Conservation (phyloP, 2,113 vertebrate genomes). For the Dolichotis patagonum region DNA sequence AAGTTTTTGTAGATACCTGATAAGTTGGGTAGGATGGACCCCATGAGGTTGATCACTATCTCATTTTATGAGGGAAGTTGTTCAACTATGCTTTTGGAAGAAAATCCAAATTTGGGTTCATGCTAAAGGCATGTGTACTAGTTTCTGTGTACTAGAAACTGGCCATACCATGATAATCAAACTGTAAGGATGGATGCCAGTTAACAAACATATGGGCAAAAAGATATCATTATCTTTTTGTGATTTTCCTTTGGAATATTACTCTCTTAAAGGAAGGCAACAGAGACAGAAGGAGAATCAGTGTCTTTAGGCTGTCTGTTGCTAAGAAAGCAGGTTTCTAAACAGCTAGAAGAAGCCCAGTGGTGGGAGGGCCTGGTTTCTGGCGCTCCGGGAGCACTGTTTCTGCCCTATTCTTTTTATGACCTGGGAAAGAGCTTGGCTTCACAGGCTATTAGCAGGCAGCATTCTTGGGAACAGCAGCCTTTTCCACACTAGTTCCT, state of each 20-base stretch:
- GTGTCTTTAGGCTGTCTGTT: neutral
- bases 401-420: neutral
- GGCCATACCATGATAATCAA: slow-evolving; percentile 35
- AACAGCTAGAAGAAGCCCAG: neutral
- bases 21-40: neutral
- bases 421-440: neutral
- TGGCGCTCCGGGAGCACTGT: neutral
- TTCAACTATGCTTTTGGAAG: neutral
- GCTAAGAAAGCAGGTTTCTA: neutral
- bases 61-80: neutral
- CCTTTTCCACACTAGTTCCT: neutral
- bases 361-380: neutral
- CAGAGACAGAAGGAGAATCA: neutral
- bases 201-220: neutral
- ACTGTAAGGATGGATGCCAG: slow-evolving; percentile 44
- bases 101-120: neutral
- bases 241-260: neutral
- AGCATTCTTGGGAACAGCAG: neutral
- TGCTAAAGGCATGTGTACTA: no score
- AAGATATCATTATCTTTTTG: neutral
- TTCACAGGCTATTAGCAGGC: neutral
- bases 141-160: slow-evolving; percentile 5
- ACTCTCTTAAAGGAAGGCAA: neutral
- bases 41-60: neutral
- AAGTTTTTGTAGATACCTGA: neutral